These are phyloP conservation scores for Oryzias dopingdopingensis DNA, from an alignment of 2,797 vertebrate genomes.

Conservation along the genomic window DNA sequence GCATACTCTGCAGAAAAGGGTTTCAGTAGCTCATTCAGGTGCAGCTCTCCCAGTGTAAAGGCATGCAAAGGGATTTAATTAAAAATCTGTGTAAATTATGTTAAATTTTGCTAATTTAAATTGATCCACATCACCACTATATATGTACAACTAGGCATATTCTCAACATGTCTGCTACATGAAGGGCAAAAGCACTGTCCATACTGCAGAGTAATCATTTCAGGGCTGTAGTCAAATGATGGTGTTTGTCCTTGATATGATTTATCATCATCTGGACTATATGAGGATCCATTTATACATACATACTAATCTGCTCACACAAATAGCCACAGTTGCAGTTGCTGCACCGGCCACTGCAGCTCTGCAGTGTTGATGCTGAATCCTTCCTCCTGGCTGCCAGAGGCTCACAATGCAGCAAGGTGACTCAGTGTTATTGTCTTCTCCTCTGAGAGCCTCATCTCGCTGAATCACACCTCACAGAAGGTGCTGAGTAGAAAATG, in stretches of 20 bases:
- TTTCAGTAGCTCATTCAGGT: neutral
- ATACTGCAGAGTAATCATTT: slow-evolving; percentile 58
- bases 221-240: slow-evolving; percentile 34
- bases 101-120: neutral
- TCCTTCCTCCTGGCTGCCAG: slow-evolving; percentile 69
- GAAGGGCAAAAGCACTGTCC: slow-evolving; percentile 16
- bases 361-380: slow-evolving; percentile 72
- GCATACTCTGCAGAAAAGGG: neutral
- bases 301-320: slow-evolving; percentile 40
- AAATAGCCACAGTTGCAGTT: slow-evolving; percentile 39
- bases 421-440: slow-evolving; percentile 80
- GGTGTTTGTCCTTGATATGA: slow-evolving; percentile 65
- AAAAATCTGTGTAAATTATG: neutral
- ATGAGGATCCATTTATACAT: slow-evolving; percentile 33
- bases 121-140: too few relatives aligned
- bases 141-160: slow-evolving; percentile 6
- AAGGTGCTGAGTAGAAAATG: slow-evolving; percentile 55
- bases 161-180: slow-evolving; percentile 14
- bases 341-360: slow-evolving; percentile 58
- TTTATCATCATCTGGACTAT: slow-evolving; percentile 54
- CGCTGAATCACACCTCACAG: slow-evolving; percentile 64
- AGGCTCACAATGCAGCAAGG: slow-evolving; percentile 80
- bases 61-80: neutral
- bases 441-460: slow-evolving; percentile 65
- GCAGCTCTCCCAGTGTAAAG: neutral